These are phyloP conservation scores for Craseonycteris thonglongyai DNA, from an alignment of 2,113 vertebrate species.

Conservation along the genomic window DNA sequence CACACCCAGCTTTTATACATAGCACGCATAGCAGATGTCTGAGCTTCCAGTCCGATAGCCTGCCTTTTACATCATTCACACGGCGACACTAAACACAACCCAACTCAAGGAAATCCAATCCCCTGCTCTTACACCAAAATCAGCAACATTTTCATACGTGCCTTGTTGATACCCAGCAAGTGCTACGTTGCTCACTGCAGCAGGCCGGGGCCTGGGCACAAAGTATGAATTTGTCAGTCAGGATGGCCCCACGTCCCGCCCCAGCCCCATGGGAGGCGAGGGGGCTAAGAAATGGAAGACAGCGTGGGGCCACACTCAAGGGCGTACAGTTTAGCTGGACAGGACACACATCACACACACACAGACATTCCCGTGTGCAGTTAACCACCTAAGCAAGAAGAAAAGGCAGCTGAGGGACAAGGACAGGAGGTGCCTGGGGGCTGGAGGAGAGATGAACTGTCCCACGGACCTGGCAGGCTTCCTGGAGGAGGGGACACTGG, in stretches of 20 bases:
- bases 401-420: not conserved
- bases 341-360: not conserved
- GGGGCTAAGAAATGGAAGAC: not conserved
- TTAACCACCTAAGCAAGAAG: not conserved
- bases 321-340: accelerated
- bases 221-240: not conserved
- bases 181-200: not conserved
- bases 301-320: accelerated
- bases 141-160: not conserved
- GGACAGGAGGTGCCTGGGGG: not conserved
- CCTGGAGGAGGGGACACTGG: not conserved
- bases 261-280: not conserved
- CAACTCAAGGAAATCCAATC: constrained; percentile 20
- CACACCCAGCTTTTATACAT: constrained; percentile 43
- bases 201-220: not conserved
- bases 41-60: constrained; percentile 27
- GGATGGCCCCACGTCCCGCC: not conserved
- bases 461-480: not conserved
- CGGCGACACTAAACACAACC: constrained; percentile 41
- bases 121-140: not conserved
- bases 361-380: accelerated
- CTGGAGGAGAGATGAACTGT: not conserved
- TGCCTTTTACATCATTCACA: constrained; percentile 50
- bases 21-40: constrained; percentile 36
- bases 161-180: constrained; percentile 5